Conservation (phyloP, 2,113 vertebrate species). For the Toxotes chatareus region DNA sequence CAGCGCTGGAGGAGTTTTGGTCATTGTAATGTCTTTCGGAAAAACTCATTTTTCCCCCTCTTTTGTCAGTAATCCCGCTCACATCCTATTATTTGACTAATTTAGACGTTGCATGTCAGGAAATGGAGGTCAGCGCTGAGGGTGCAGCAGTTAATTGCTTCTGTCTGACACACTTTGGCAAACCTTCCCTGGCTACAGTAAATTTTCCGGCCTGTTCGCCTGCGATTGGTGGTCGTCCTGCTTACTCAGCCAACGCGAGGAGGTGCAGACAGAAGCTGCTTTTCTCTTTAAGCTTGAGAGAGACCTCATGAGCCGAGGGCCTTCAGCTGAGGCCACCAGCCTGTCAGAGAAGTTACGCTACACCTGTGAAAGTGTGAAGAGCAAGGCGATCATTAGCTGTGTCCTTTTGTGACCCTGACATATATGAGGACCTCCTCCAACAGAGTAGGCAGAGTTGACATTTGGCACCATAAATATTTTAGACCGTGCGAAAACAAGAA, state of each 20-base stretch:
- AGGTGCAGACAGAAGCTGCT: background rate
- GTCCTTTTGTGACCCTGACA: background rate
- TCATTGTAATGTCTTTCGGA: constrained; percentile 5
- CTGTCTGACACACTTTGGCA: constrained; percentile 62
- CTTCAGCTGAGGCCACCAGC: background rate
- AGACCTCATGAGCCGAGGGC: background rate
- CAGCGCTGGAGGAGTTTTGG: background rate
- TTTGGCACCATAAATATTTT: background rate
- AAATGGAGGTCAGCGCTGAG: constrained; percentile 64
- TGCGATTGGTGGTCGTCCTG: background rate
- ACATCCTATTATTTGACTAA: constrained; percentile 53
- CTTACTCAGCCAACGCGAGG: background rate
- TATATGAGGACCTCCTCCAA: background rate
- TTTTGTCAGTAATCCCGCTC: constrained; percentile 33
- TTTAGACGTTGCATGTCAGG: constrained; percentile 48
- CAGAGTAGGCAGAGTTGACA: background rate
- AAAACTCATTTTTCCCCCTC: background rate
- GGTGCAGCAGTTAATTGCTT: constrained; percentile 60
- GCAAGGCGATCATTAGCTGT: constrained; percentile 14
- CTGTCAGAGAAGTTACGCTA: background rate
- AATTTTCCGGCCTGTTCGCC: constrained; percentile 3
- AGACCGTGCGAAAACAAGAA: background rate
- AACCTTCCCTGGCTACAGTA: constrained; percentile 35
- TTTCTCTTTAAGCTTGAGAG: background rate
- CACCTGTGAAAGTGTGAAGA: constrained; percentile 9